A percentile compares a stretch with the other conserved stretches of the same genome.
Conservation (phyloP, 2,797 vertebrate species). For the Bradypodion ventrale region DNA sequence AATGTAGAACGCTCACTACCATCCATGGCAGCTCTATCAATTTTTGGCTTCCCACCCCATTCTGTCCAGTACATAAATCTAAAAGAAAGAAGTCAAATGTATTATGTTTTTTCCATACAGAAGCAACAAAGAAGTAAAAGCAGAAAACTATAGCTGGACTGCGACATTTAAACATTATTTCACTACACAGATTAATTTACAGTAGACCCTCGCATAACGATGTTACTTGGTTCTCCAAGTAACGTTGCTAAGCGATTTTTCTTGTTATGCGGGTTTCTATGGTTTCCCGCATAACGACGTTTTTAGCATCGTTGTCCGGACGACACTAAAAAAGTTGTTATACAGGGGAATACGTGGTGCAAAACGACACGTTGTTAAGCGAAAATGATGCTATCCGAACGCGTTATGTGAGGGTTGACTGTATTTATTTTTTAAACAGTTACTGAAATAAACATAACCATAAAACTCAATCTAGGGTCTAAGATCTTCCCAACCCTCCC, state of each 20-base stretch:
- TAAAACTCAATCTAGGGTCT: not conserved
- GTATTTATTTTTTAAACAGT: not conserved
- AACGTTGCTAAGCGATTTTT: no score
- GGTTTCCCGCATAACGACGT: no score
- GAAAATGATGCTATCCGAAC: no score
- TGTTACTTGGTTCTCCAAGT: no score
- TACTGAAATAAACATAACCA: not conserved
- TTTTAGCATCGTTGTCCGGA: no score
- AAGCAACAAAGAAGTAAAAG: conserved; percentile 30
- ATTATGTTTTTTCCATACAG: conserved; percentile 8
- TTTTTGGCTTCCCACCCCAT: conserved; percentile 97
- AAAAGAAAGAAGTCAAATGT: conserved; percentile 21
- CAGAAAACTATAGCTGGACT: not conserved
- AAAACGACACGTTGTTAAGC: no score
- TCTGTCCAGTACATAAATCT: conserved; percentile 99
- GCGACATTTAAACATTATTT: conserved; percentile 16
- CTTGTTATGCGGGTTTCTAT: no score
- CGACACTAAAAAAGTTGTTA: no score
- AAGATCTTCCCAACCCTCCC: not conserved
- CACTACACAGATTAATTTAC: conserved; percentile 19
- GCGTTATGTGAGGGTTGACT: no score
- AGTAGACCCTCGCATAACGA: no score
- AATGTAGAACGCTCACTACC: conserved; percentile 89
- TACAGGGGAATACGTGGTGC: no score
- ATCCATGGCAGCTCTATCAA: conserved; percentile 96